Evolutionary conservation across 2,113 vertebrate species (phyloP), one percentile per base, ranked within the genome.

Genomic region (Aix galericulata): DNA sequence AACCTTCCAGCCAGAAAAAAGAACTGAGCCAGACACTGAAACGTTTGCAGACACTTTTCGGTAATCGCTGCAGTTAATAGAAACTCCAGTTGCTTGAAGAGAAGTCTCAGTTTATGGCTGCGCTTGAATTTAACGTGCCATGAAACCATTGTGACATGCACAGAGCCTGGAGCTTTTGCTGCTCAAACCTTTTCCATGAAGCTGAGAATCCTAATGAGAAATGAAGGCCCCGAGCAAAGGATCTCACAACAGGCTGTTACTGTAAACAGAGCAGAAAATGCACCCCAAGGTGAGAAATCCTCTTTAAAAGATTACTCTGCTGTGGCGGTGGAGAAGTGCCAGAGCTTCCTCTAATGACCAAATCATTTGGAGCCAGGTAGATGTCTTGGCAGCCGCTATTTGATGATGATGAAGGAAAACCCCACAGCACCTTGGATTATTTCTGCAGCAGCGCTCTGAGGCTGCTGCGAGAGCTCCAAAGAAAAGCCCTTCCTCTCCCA

Each of bases 51-150:
- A 90, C 76, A 27, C 79, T 94, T 92, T 82, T 89, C 7, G 11
- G 81, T 94, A 96, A 96, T 95, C 32, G 3, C 72, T 79, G 75
- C 89, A 91, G 89, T 91, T 96, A 95, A 94, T 86, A 92, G 96
- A 73, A 93, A 56, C 73, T 84, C 88, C 55, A 68, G 53, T 96
- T 82, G 71, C 69, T 86, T 52, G 86, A 74, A 91, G 83, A 86
- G 68, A 89, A 82, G 82, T 42, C 76, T 95, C 56, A 86, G 60
- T 94, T 94, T 86, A 64, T 76, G 83, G 64, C 82, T 78, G 23
- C 4, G 6, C 67, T 96, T 34, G 56, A 86, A 85, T 93, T 93
- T 94, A 93, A 84, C 52, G 62, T 91, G 86, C 69, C 86, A 34
- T 95, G 79, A 91, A 94, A 86, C 34, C 59, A 15, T 86, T 72